Conservation (phyloP, 2,888 invertebrate genomes). For the Lutraria lutraria region DNA sequence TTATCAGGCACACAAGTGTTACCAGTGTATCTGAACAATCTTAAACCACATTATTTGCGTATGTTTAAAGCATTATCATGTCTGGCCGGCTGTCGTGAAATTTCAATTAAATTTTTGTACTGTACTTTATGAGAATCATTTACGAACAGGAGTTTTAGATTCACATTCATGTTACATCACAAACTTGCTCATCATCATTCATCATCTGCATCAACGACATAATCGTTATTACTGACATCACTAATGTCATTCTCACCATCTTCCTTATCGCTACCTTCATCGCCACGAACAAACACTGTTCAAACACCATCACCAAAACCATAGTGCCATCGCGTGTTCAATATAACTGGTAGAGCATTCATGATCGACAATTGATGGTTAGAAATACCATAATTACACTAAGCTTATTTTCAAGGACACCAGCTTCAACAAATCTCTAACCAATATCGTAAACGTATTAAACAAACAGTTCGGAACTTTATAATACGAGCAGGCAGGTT, state of each 20-base stretch:
- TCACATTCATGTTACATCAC: background rate
- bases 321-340: background rate
- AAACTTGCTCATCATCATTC: background rate
- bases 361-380: background rate
- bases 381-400: background rate
- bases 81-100: constrained; percentile 23
- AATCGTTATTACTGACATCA: background rate
- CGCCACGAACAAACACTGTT: background rate
- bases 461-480: background rate
- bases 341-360: background rate
- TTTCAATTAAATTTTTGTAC: constrained; percentile 10
- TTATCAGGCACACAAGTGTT: constrained; percentile 23
- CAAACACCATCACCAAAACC: background rate
- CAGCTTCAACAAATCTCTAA: background rate
- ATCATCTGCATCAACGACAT: background rate
- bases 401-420: background rate
- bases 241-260: background rate
- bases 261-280: background rate
- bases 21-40: background rate
- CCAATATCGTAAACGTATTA: background rate
- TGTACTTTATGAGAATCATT: background rate
- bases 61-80: background rate
- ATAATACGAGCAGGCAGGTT: background rate
- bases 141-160: background rate
- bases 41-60: background rate